Evolutionary conservation across 2,888 invertebrate genomes (phyloP).

Genomic region (Rhagonycha fulva): DNA sequence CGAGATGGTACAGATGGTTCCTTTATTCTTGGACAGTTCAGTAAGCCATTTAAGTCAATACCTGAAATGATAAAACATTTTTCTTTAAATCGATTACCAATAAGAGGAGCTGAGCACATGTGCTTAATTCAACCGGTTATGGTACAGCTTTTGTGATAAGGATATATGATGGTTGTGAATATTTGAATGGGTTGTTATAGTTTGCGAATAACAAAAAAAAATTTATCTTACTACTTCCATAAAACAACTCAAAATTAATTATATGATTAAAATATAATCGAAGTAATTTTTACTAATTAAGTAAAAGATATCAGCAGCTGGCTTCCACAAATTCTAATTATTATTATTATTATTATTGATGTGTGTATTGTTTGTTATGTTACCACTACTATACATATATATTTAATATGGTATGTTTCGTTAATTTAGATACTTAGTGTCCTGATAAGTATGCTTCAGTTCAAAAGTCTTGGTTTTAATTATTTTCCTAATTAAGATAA

Average conservation of each 20-base stretch:
- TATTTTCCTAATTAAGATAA: too few species aligned
- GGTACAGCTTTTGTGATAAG: slow-evolving; percentile 72
- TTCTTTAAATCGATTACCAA: slow-evolving; percentile 89
- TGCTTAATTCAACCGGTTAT: slow-evolving; percentile 90
- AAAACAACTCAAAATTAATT: background rate
- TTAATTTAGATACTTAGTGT: background rate
- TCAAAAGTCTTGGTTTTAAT: background rate
- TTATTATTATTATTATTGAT: slow-evolving; percentile 10
- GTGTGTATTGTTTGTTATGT: slow-evolving; percentile 31
- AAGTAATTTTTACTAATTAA: background rate
- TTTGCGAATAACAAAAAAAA: slow-evolving; percentile 14
- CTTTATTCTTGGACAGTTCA: slow-evolving; percentile 90
- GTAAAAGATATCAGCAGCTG: slow-evolving; percentile 24
- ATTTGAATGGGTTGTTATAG: background rate
- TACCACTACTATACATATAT: slow-evolving; percentile 35
- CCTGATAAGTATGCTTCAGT: background rate
- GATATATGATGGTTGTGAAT: slow-evolving; percentile 26
- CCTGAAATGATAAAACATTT: slow-evolving; percentile 96
- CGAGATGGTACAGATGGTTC: slow-evolving; percentile 73
- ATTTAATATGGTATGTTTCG: slow-evolving; percentile 34
- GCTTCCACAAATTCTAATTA: slow-evolving; percentile 33
- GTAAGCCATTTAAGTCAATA: slow-evolving; percentile 88
- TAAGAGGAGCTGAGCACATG: slow-evolving; percentile 96
- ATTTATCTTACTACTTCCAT: slow-evolving; percentile 17
- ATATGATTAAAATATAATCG: background rate